Base-by-base conservation (phyloP, 2,888 invertebrate species). In the Drosophila melanosoma region DNA sequence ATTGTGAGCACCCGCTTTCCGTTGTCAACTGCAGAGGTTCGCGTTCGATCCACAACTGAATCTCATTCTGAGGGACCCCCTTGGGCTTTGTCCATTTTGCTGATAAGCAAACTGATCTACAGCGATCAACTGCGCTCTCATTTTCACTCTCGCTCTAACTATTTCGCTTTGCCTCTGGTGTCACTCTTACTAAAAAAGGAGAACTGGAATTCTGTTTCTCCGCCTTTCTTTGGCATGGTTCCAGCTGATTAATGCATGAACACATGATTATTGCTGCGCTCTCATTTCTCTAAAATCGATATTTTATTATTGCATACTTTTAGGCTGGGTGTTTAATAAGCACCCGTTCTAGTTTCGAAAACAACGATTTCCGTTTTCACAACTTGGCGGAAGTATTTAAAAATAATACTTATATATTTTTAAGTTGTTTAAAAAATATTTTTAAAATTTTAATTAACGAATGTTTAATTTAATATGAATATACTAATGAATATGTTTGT, bases 41-140 rank as follows among this genome's bases (percentile, higher is more conserved):
- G 61, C 82, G 69, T 51, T 74, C 61, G 70, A 63, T 54, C 33
- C 62, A 75, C 45, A 77, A 89, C 82, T 87, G 17, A 84, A 75
- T 32, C 8, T 54, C 38, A 64, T 42, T 69, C 36, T 20, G 51
- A 3, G 8, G 40, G 73, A 80, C 82, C 80, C 79, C 82, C 79
- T 51, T 59, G 40, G 72, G 32, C 33, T 63, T 51, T 42, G 38
- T 45, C 45, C 20, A 53, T 32, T 45, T 15, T 8, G 38, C 63
- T 75, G 89, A 85, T 85, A 87, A 85, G 84, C 65, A 23, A 54
- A 51, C 17, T 48, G 71, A 78, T 80, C 71, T 32, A 49, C 68
- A 40, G 57, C 64, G 58, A 49, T 56, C 48, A 48, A 49, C n/a
- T 33, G 38, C 17, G 40, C 49, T 48, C 68, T 36, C 26, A 45